phyloP scores from a whole-genome alignment of 2,888 invertebrate genomes.

The Ophioninae sp. region DNA sequence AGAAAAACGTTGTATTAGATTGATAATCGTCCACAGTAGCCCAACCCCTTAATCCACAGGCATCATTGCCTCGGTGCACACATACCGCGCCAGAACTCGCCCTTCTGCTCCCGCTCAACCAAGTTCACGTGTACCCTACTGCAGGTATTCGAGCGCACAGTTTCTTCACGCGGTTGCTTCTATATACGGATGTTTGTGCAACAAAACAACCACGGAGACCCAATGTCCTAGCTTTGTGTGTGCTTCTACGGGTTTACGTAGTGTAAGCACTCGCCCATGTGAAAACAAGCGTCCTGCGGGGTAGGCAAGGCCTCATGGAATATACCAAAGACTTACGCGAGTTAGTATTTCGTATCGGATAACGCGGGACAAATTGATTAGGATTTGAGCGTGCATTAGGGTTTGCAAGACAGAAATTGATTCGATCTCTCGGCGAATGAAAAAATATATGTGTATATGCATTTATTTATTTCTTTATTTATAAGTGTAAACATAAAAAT shows the following conservation, averaged over 20 bases:
- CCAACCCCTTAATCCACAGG: conserved; percentile 46
- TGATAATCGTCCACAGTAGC: too few species aligned
- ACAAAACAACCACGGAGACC: conserved; percentile 11
- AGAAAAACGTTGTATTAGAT: too few species aligned
- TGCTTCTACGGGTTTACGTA: background rate
- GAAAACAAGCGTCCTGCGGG: conserved; percentile 1
- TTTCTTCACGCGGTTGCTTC: conserved; percentile 20
- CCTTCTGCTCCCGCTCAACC: conserved; percentile 25
- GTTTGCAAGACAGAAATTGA: too few species aligned
- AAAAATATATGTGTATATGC: too few species aligned
- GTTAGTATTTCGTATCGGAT: conserved; percentile 2
- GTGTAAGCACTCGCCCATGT: background rate
- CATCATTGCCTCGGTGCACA: conserved; percentile 35
- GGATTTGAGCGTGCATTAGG: too few species aligned
- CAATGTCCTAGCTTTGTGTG: conserved; percentile 26
- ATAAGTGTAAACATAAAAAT: too few species aligned
- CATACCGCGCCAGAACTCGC: conserved; percentile 28
- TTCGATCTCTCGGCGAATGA: too few species aligned
- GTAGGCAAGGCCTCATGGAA: too few species aligned
- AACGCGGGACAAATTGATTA: background rate
- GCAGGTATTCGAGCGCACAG: conserved; percentile 48
- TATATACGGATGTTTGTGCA: conserved; percentile 12
- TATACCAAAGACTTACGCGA: too few species aligned
- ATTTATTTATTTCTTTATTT: too few species aligned
- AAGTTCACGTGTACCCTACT: conserved; percentile 46